Percentiles rank a stretch among this genome's conserved stretches.
Evolutionary conservation across 2,888 invertebrate genomes (phyloP).

Genomic region (Synergus umbraculus): DNA sequence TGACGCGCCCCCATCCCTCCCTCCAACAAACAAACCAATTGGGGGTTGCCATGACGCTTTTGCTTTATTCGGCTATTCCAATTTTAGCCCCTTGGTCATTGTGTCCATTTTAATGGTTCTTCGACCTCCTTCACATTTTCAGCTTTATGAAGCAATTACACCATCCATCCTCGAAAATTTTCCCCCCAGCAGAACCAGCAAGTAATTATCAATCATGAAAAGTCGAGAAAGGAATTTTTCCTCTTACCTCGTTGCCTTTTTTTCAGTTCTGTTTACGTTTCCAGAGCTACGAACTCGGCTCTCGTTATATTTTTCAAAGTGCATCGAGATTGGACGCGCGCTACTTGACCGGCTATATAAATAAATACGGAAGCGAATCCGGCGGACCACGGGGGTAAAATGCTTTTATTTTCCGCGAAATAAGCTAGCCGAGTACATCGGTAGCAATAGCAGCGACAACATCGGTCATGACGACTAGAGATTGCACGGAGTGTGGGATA

Average conservation of each 20-base stretch:
- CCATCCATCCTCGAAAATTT: background rate
- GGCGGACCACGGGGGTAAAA: conserved; percentile 41
- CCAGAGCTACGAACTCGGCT: background rate
- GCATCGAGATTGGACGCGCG: background rate
- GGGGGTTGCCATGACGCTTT: conserved; percentile 49
- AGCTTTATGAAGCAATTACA: conserved; percentile 5
- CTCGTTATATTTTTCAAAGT: background rate
- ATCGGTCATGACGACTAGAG: conserved; percentile 62
- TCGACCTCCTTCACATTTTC: conserved; percentile 21
- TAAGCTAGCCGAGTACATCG: conserved; percentile 45
- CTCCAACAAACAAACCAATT: conserved; percentile 18
- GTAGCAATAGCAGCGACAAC: conserved; percentile 45
- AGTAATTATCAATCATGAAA: background rate
- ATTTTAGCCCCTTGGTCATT: conserved; percentile 30
- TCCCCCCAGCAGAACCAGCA: background rate
- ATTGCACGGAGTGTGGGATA: conserved; percentile 66
- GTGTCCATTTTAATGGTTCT: conserved; percentile 29
- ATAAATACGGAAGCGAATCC: background rate
- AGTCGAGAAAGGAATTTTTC: background rate
- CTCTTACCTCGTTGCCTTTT: background rate
- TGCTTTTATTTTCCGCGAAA: conserved; percentile 64
- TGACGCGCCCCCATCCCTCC: conserved; percentile 50
- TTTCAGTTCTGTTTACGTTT: background rate
- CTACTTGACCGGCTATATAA: conserved; percentile 8
- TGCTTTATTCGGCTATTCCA: conserved; percentile 40